A percentile compares a stretch with the other conserved stretches of the same genome.
phyloP scores from a whole-genome alignment of 1,140 invertebrate genomes.

The Meteorus sp. region DNA sequence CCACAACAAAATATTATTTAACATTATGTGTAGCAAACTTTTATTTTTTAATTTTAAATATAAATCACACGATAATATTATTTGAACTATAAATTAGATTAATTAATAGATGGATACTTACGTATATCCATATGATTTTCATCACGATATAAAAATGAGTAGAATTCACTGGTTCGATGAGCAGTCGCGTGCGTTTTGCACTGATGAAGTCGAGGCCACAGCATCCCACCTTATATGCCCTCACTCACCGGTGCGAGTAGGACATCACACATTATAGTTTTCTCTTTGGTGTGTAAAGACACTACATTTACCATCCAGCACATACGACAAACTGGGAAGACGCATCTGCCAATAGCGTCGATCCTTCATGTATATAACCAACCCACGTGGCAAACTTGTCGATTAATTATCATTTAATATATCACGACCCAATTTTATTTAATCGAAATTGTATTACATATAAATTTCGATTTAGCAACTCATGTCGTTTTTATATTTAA shows the following conservation, averaged over 20 bases:
- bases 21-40: no score
- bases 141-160: conserved; percentile 41
- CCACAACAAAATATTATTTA: no score
- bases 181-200: conserved; percentile 54
- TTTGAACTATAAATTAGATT: no score
- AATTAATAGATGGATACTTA: conserved; percentile 37
- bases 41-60: no score
- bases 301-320: conserved; percentile 31
- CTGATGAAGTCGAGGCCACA: conserved; percentile 54
- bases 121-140: conserved; percentile 40
- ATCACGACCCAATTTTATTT: no score
- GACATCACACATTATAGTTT: conserved; percentile 46
- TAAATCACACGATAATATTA: no score
- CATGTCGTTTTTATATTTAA: neutral
- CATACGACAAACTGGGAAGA: conserved; percentile 35
- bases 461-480: neutral
- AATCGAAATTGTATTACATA: no score
- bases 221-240: conserved; percentile 60
- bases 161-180: conserved; percentile 44
- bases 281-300: conserved; percentile 48
- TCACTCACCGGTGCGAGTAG: conserved; percentile 49
- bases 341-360: conserved; percentile 45
- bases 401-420: neutral
- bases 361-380: conserved; percentile 1
- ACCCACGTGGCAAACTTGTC: neutral